Conservation (phyloP, 2,797 vertebrate species). For the Pangasius larnaudii region DNA sequence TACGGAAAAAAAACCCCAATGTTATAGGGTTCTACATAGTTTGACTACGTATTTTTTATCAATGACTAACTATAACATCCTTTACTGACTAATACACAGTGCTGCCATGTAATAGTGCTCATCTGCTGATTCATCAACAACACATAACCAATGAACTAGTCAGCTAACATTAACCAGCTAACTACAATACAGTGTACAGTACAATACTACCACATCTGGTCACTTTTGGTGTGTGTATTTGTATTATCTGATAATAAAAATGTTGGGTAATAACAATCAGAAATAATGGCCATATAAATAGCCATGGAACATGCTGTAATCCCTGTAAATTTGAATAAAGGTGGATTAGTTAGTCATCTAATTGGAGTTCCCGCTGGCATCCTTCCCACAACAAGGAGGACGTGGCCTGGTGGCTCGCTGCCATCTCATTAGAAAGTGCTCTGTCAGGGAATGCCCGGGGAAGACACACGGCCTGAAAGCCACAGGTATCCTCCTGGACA, state of each 20-base stretch:
- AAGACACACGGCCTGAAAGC: not conserved
- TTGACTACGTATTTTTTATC: no score
- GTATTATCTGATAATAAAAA: not conserved
- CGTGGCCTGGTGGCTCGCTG: slow-evolving; percentile 30
- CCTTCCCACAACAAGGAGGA: slow-evolving; percentile 10
- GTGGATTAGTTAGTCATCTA: slow-evolving; percentile 54
- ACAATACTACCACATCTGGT: not conserved
- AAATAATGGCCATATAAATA: not conserved
- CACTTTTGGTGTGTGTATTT: not conserved
- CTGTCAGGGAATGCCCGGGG: slow-evolving; percentile 26
- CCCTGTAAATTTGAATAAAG: slow-evolving; percentile 22
- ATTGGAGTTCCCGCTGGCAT: slow-evolving; percentile 36
- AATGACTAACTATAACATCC: not conserved
- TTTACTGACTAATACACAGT: not conserved
- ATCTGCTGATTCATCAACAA: not conserved
- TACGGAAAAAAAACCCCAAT: no score
- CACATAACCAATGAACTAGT: not conserved
- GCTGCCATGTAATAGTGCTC: not conserved
- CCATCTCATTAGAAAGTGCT: slow-evolving; percentile 57
- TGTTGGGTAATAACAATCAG: not conserved
- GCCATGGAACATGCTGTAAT: not conserved
- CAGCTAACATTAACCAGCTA: not conserved
- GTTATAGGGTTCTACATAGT: no score
- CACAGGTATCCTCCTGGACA: slow-evolving; percentile 8
- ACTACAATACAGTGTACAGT: not conserved